These are phyloP conservation scores for Girardinichthys multiradiatus DNA, from an alignment of 2,113 vertebrate species.

Conservation along the genomic window DNA sequence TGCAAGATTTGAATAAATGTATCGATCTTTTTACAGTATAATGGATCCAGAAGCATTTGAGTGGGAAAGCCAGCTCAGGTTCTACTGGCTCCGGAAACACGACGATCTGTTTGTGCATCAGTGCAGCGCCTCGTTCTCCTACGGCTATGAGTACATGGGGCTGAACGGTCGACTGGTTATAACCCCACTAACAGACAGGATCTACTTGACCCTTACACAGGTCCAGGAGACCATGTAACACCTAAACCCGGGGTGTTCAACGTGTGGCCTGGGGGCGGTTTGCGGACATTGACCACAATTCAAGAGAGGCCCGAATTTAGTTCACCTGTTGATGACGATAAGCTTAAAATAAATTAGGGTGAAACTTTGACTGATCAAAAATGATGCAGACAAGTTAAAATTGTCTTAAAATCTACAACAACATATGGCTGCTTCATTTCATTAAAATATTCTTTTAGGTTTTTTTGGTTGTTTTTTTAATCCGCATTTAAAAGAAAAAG, in stretches of 20 bases:
- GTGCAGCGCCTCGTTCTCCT: slow-evolving; percentile 90
- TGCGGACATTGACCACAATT: too few relatives aligned
- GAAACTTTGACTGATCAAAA: too few relatives aligned
- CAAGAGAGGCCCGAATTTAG: too few relatives aligned
- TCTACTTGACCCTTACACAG: slow-evolving; percentile 97
- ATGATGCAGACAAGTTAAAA: too few relatives aligned
- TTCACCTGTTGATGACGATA: too few relatives aligned
- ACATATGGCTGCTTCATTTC: too few relatives aligned
- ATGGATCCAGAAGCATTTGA: slow-evolving; percentile 91
- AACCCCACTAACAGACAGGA: slow-evolving; percentile 94
- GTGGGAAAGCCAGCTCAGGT: slow-evolving; percentile 96
- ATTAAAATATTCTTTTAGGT: too few relatives aligned
- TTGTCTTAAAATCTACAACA: too few relatives aligned
- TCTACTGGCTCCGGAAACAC: slow-evolving; percentile 88
- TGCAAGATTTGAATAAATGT: not conserved
- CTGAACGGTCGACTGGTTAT: slow-evolving; percentile 95
- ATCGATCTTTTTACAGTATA: slow-evolving; percentile 78
- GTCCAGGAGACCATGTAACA: slow-evolving; percentile 64
- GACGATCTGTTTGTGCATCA: slow-evolving; percentile 89
- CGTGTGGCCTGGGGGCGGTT: too few relatives aligned
- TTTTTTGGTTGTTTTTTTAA: too few relatives aligned
- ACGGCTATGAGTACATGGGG: slow-evolving; percentile 99
- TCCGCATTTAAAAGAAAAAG: too few relatives aligned
- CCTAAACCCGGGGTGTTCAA: not conserved
- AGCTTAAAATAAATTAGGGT: too few relatives aligned